Conservation (phyloP, 2,797 vertebrate species). For the Echeneis naucrates region DNA sequence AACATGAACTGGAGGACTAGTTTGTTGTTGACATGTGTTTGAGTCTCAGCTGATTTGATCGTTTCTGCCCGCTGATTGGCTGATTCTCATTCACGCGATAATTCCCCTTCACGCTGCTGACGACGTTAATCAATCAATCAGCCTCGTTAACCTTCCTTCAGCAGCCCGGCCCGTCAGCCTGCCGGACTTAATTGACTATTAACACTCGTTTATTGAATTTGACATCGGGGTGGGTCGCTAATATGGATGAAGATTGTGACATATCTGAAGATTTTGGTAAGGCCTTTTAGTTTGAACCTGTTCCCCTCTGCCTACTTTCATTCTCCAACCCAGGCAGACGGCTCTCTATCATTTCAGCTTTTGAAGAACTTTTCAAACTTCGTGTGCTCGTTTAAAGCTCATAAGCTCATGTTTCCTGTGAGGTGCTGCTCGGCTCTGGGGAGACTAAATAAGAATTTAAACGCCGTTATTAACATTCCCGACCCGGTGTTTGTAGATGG, state of each 20-base stretch:
- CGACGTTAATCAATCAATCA: slow-evolving; percentile 77
- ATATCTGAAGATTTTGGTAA: slow-evolving; percentile 78
- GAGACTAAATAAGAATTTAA: slow-evolving; percentile 39
- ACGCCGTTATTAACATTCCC: slow-evolving; percentile 67
- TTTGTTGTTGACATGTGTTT: too few species aligned
- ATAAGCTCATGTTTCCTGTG: slow-evolving; percentile 5
- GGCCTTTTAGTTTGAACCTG: slow-evolving; percentile 56
- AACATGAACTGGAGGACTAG: too few species aligned
- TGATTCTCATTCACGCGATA: slow-evolving; percentile 47
- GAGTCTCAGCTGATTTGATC: not conserved
- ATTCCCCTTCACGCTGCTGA: slow-evolving; percentile 14
- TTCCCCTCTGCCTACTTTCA: slow-evolving; percentile 26
- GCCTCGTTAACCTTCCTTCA: slow-evolving; percentile 35
- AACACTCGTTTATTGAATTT: slow-evolving; percentile 65
- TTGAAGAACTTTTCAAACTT: slow-evolving; percentile 31
- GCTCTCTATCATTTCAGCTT: slow-evolving; percentile 22
- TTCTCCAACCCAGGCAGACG: too few species aligned
- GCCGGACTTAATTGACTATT: slow-evolving; percentile 70
- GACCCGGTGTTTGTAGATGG: slow-evolving; percentile 58
- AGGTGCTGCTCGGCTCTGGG: slow-evolving; percentile 13
- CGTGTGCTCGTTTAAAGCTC: slow-evolving; percentile 11
- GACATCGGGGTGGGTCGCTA: slow-evolving; percentile 30
- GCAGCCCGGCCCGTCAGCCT: too few species aligned
- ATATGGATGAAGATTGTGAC: slow-evolving; percentile 75
- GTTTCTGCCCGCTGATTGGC: slow-evolving; percentile 66